phyloP scores from a whole-genome alignment of 2,888 invertebrate species.

The Gastrophysa polygoni region DNA sequence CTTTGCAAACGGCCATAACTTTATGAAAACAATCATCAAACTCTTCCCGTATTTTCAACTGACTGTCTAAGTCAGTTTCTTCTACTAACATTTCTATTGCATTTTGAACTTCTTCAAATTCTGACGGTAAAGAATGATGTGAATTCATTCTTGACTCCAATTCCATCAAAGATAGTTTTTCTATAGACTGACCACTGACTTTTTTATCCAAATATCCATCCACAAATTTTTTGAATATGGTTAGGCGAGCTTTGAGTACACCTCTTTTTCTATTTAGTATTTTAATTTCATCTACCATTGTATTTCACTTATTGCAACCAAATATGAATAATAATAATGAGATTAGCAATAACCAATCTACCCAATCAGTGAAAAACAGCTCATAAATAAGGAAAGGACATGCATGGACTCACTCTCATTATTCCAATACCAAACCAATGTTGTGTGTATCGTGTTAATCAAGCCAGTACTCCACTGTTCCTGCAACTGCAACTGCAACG shows the following conservation, averaged over 20 bases:
- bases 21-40: constrained; percentile 13
- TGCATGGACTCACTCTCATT: background rate
- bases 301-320: background rate
- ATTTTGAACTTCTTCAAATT: constrained; percentile 10
- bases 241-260: constrained; percentile 14
- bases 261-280: constrained; percentile 10
- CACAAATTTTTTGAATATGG: constrained; percentile 12
- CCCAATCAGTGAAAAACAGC: background rate
- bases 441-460: background rate
- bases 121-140: constrained; percentile 1
- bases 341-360: background rate
- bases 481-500: too few species aligned
- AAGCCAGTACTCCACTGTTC: background rate
- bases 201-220: constrained; percentile 1
- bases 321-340: background rate
- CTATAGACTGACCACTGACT: background rate
- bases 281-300: constrained; percentile 12
- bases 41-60: constrained; percentile 8
- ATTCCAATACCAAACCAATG: background rate
- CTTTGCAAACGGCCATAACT: constrained; percentile 2
- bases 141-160: constrained; percentile 8
- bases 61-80: constrained; percentile 5
- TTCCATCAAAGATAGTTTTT: constrained; percentile 13
- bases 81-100: constrained; percentile 9
- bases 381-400: background rate